A percentile compares a stretch with the other conserved stretches of the same genome.
These are phyloP conservation scores for Nowickia ferox DNA, from an alignment of 2,888 invertebrate genomes.

Conservation along the genomic window DNA sequence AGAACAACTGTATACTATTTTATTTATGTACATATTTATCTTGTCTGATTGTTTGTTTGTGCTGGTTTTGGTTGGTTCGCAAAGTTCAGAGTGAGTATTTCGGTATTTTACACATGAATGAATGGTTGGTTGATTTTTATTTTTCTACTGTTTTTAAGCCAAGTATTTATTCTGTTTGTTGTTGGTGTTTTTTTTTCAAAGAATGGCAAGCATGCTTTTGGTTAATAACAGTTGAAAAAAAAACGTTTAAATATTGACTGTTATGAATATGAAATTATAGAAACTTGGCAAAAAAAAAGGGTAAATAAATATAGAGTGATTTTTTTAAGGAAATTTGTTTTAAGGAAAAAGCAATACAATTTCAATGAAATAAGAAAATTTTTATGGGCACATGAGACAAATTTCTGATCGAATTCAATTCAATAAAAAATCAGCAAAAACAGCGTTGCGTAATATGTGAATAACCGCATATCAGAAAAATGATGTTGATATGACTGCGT, in stretches of 20 bases:
- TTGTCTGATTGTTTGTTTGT: conserved; percentile 35
- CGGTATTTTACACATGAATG: conserved; percentile 26
- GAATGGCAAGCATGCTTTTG: conserved; percentile 22
- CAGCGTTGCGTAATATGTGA: too few species aligned
- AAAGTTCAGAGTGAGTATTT: conserved; percentile 25
- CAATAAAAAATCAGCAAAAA: too few species aligned
- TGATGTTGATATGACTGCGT: too few species aligned
- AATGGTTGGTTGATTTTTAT: conserved; percentile 15
- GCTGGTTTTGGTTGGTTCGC: conserved; percentile 20
- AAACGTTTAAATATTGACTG: conserved; percentile 46
- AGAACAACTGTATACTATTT: conserved; percentile 9
- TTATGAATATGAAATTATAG: conserved; percentile 55
- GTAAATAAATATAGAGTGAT: neutral
- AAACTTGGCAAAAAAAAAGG: conserved; percentile 17
- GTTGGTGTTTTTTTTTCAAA: neutral
- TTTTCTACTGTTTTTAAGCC: conserved; percentile 8
- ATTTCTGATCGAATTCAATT: neutral
- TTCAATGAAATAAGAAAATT: neutral
- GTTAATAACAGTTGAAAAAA: neutral
- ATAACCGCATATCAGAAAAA: neutral
- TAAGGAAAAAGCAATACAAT: neutral
- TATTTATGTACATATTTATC: conserved; percentile 8
- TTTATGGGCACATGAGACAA: neutral
- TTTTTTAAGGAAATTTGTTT: neutral
- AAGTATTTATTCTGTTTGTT: conserved; percentile 21